phyloP scores from a whole-genome alignment of 2,113 vertebrate species.

The Colaptes auratus region DNA sequence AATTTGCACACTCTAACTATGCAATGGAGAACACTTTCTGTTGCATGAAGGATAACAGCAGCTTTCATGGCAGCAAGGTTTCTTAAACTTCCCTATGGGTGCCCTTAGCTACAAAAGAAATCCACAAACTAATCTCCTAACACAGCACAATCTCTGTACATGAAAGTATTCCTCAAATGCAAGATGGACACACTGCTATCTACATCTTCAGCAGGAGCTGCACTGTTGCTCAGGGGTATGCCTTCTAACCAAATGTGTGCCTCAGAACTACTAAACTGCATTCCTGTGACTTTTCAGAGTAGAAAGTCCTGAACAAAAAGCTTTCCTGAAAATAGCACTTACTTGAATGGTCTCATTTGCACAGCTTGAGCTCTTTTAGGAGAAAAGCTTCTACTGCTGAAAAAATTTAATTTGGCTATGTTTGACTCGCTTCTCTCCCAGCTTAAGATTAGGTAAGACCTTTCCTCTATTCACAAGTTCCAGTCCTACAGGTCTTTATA shows the following conservation, averaged over 20 bases:
- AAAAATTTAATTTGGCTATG: neutral
- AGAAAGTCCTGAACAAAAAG: neutral
- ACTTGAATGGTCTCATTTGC: neutral
- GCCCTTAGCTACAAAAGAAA: neutral
- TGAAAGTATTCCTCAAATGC: neutral
- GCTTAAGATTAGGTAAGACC: neutral
- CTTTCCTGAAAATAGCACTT: neutral
- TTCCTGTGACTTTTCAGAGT: neutral
- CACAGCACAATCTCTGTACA: neutral
- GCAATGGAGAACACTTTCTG: neutral
- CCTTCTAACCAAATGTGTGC: neutral
- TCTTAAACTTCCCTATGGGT: neutral
- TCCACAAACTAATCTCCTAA: neutral
- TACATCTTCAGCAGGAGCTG: neutral
- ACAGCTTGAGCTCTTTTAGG: neutral
- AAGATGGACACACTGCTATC: neutral
- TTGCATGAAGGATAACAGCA: neutral
- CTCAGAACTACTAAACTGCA: too few relatives aligned
- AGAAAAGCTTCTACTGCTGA: neutral
- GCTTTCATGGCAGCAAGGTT: rapidly evolving
- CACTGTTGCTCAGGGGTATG: neutral
- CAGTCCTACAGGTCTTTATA: neutral
- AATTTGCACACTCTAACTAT: neutral
- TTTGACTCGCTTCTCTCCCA: neutral
- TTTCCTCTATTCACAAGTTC: neutral